Conservation (phyloP, 2,888 invertebrate species). For the Dicycla oo region DNA sequence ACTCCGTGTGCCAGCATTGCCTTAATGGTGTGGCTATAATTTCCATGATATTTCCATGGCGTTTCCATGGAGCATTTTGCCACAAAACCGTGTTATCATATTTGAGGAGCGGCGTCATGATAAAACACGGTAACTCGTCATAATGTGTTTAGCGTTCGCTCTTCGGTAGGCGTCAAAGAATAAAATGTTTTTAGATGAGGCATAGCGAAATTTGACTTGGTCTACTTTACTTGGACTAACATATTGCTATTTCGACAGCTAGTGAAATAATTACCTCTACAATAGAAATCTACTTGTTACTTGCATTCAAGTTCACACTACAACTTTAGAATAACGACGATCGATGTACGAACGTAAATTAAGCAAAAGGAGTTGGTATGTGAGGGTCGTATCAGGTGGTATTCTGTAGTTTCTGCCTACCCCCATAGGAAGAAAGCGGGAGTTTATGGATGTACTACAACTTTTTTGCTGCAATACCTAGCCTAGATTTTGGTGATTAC, state of each 20-base stretch:
- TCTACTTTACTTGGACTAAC: too few species aligned
- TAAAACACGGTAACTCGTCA: constrained; percentile 79
- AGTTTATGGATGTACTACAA: too few species aligned
- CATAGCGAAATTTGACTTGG: not conserved
- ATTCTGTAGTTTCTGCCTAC: too few species aligned
- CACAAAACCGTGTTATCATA: constrained; percentile 72
- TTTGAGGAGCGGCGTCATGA: constrained; percentile 74
- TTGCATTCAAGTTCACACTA: too few species aligned
- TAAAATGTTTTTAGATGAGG: constrained; percentile 54
- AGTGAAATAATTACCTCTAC: not conserved
- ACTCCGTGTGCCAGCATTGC: constrained; percentile 67
- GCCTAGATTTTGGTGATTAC: not conserved
- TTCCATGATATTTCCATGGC: constrained; percentile 74
- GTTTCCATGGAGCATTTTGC: constrained; percentile 73
- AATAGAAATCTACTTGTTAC: too few species aligned
- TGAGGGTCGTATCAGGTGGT: too few species aligned
- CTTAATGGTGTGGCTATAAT: constrained; percentile 73
- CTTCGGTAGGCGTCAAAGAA: constrained; percentile 73
- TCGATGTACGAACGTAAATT: too few species aligned
- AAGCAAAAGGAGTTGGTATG: too few species aligned
- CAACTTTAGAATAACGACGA: too few species aligned
- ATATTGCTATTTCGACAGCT: not conserved
- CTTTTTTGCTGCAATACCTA: too few species aligned
- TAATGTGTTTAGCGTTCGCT: constrained; percentile 83
- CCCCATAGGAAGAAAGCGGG: too few species aligned